phyloP scores from a whole-genome alignment of 2,113 vertebrate species.

The Menidia beryllina region DNA sequence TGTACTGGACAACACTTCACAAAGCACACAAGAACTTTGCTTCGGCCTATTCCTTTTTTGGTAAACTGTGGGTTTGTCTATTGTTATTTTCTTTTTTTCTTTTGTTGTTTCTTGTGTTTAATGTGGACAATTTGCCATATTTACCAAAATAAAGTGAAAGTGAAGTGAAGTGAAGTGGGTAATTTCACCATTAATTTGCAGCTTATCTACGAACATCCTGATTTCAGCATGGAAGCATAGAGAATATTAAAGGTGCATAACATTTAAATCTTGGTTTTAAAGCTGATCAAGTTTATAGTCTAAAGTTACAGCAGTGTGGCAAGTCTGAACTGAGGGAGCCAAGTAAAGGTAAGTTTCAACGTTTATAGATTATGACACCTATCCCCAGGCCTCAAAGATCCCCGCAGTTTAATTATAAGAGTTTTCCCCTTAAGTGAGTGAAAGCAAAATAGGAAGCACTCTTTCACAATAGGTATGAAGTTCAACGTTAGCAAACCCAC shows the following conservation, averaged over 20 bases:
- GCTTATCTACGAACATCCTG: background rate
- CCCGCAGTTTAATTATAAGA: conserved; percentile 26
- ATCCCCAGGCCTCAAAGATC: conserved; percentile 39
- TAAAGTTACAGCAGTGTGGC: conserved; percentile 32
- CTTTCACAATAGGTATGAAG: conserved; percentile 23
- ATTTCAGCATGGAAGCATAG: conserved; percentile 1
- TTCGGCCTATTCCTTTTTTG: no score
- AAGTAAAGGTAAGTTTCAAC: conserved; percentile 18
- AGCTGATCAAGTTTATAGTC: conserved; percentile 29
- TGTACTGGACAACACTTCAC: conserved; percentile 13
- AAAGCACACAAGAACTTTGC: conserved; percentile 2
- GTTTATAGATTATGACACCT: conserved; percentile 40
- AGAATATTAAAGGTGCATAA: background rate
- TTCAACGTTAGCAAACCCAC: conserved; percentile 41
- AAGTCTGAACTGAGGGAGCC: conserved; percentile 37
- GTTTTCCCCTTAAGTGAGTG: conserved; percentile 28
- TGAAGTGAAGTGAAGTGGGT: no score
- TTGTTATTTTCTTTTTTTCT: no score
- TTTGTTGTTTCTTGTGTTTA: no score
- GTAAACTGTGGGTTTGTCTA: no score
- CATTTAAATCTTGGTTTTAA: background rate
- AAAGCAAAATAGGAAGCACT: conserved; percentile 26
- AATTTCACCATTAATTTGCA: no score
- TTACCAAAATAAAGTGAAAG: no score
- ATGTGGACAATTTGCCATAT: no score